Conservation (phyloP, 2,888 invertebrate genomes). For the Callimorpha dominula region DNA sequence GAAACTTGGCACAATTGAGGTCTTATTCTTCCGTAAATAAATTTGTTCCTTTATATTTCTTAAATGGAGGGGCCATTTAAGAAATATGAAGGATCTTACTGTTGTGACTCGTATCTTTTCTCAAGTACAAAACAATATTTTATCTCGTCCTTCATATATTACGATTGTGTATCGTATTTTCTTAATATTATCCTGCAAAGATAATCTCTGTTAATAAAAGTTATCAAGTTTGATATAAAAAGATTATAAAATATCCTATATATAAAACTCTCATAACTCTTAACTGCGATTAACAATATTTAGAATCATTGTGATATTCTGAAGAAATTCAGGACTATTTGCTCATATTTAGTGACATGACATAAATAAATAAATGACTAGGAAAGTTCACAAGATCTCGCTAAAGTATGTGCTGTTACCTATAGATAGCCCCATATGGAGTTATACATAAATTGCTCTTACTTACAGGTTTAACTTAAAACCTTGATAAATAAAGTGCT, state of each 20-base stretch:
- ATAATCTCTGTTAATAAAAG: slow-evolving; percentile 1
- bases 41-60: slow-evolving; percentile 12
- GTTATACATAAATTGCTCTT: no score
- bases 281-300: background rate
- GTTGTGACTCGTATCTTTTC: slow-evolving; percentile 13
- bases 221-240: background rate
- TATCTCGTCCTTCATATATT: slow-evolving; percentile 16
- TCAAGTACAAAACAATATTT: slow-evolving; percentile 14
- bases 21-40: slow-evolving; percentile 18
- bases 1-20: slow-evolving; percentile 19
- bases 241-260: background rate
- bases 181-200: slow-evolving; percentile 7
- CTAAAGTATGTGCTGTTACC: background rate
- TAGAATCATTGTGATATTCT: no score
- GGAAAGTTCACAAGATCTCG: background rate
- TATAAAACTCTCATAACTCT: background rate
- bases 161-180: slow-evolving; percentile 13
- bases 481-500: background rate
- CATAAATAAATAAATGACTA: no score
- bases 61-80: slow-evolving; percentile 9
- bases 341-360: background rate
- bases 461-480: background rate
- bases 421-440: no score
- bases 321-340: background rate
- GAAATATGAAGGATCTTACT: slow-evolving; percentile 19